Conservation (phyloP, 2,113 vertebrate species). For the Oreocharis arfaki region DNA sequence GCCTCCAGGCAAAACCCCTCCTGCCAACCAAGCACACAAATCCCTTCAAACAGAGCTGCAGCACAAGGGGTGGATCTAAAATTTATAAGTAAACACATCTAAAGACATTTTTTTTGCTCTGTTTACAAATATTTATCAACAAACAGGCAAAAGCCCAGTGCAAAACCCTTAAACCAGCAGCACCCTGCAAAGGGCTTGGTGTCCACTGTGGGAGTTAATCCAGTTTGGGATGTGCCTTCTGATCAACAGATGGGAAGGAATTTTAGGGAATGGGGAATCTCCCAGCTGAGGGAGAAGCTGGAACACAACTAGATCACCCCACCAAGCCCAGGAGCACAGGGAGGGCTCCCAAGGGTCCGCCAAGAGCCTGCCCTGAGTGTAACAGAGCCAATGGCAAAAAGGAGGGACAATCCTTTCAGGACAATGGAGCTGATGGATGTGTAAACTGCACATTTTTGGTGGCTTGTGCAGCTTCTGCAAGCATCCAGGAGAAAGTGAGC, state of each 20-base stretch:
- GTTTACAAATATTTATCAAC: neutral
- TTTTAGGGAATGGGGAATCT: neutral
- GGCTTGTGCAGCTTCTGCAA: neutral
- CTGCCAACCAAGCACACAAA: neutral
- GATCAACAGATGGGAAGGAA: neutral
- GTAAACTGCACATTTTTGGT: neutral
- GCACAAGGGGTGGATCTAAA: neutral
- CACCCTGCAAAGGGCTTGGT: rapidly evolving
- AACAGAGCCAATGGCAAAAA: neutral
- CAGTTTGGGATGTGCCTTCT: neutral
- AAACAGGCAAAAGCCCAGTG: neutral
- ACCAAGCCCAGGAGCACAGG: neutral
- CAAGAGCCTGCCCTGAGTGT: neutral
- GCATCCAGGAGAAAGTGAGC: neutral
- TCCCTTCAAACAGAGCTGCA: neutral
- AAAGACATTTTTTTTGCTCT: neutral
- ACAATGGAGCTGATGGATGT: neutral
- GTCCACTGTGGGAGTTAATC: rapidly evolving
- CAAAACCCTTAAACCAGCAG: neutral
- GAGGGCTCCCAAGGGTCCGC: neutral
- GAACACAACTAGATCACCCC: neutral
- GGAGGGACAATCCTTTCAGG: neutral
- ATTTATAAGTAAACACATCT: neutral
- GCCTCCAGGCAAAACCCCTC: neutral
- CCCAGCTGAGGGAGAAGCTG: neutral